Conservation (phyloP, 2,888 invertebrate genomes). For the Orgyia antiqua region DNA sequence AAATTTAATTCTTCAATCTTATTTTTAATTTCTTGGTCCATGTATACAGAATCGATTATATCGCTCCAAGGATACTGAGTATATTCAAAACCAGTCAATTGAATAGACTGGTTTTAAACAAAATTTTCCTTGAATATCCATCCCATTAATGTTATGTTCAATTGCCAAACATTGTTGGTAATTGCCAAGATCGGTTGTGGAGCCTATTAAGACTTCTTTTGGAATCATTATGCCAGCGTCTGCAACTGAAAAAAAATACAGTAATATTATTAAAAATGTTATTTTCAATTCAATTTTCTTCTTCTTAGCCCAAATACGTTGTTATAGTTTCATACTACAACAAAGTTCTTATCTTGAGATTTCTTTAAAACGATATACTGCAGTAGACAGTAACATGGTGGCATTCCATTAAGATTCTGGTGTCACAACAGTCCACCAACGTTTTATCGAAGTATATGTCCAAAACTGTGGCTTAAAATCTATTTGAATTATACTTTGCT, state of each 20-base stretch:
- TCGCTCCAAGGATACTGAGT: not conserved
- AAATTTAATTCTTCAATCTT: not conserved
- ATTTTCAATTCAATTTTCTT: too few relatives aligned
- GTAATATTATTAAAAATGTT: too few relatives aligned
- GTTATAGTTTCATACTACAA: too few relatives aligned
- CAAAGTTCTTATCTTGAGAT: too few relatives aligned
- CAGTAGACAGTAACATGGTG: too few relatives aligned
- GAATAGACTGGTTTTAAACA: constrained; percentile 32
- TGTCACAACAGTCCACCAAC: too few relatives aligned
- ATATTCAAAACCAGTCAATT: constrained; percentile 10
- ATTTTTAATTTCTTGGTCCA: not conserved
- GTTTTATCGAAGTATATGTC: too few relatives aligned
- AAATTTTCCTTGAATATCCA: constrained; percentile 38
- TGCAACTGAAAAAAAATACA: constrained; percentile 27
- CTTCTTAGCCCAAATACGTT: too few relatives aligned
- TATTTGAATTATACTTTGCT: too few relatives aligned
- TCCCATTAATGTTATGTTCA: constrained; percentile 14
- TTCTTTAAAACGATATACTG: too few relatives aligned
- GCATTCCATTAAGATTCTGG: too few relatives aligned
- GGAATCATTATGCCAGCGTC: constrained; percentile 40
- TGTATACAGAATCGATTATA: not conserved
- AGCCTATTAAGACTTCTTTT: constrained; percentile 29
- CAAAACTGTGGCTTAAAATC: too few relatives aligned
- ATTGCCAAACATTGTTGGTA: constrained; percentile 41
- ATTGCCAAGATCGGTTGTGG: constrained; percentile 35